Base-by-base conservation (phyloP, 2,888 invertebrate species). In the Cetonia aurata region DNA sequence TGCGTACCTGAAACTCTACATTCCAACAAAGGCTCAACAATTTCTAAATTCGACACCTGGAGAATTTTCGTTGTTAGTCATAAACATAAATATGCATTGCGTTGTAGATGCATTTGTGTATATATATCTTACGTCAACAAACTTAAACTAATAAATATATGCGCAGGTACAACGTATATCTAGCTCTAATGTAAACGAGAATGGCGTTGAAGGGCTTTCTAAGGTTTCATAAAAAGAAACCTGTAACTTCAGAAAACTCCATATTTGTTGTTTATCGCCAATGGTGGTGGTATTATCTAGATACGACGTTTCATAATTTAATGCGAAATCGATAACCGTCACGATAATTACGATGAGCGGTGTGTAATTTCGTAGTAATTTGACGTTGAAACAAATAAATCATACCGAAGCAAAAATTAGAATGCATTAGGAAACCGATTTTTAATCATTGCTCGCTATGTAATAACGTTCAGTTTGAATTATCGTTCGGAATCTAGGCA, bases 361-460 rank as follows among this genome's bases (percentile, higher is more conserved):
- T 13, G 46, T 60, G 31, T 48, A 60, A 60, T 60, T 60, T 60
- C 25, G 60, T 25, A 25, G 60, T 60, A 60, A 60, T 60, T 48
- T 48, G 60, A 60, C 60, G 60, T 46, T 60, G 60, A 60, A n/a
- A 48, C 60, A 46, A 60, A 60, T 60, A 60, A 60, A 60, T 60
- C 60, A 60, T 48, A 33, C 33, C 31, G 46, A 60, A 33, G 46
- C 31, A 60, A 60, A 60, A 44, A 48, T 46, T 60, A 31, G 60
- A 48, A 46, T 46, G 60, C 46, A 60, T 60, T 60, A 60, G 60
- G 60, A 48, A 60, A 15, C 46, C 9, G 15, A 60, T 60, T 46
- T 60, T 60, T 60, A 60, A 60, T 25, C 44, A 60, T 46, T 31
- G 31, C 60, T 13, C 33, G n/a, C 46, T 13, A 25, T 60, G 19